Percentiles rank a stretch among this genome's conserved stretches.
Conservation (phyloP, 2,888 invertebrate species). For the Minunthozetes semirufus region DNA sequence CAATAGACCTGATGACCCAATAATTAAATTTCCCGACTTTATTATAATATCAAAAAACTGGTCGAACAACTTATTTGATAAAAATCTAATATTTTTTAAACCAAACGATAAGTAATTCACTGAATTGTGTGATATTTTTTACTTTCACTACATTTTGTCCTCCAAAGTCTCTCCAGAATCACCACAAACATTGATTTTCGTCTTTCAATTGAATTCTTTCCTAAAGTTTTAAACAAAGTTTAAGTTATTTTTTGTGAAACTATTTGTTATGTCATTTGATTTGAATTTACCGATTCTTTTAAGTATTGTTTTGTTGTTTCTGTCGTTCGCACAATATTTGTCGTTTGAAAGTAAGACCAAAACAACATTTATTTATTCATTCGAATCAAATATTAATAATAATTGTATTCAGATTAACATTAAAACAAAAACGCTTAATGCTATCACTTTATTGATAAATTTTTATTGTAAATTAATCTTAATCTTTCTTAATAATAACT, state of each 20-base stretch:
- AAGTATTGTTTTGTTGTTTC: background rate
- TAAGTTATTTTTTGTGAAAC: background rate
- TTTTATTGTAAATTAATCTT: too few species aligned
- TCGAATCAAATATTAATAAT: background rate
- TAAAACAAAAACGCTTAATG: too few species aligned
- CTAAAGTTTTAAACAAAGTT: background rate
- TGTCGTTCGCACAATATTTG: background rate
- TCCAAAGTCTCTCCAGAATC: background rate
- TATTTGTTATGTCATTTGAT: background rate
- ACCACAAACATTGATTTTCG: background rate
- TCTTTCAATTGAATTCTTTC: background rate
- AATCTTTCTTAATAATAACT: too few species aligned
- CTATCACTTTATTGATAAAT: too few species aligned
- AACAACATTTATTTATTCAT: background rate
- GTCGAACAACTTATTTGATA: background rate
- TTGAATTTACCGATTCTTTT: background rate
- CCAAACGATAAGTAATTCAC: background rate
- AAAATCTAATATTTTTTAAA: background rate
- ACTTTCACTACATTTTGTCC: background rate
- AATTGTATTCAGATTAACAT: too few species aligned
- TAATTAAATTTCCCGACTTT: background rate
- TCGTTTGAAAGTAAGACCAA: background rate
- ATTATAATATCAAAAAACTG: background rate
- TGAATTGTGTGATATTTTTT: background rate
- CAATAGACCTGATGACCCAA: conserved; percentile 17